phyloP scores from a whole-genome alignment of 2,113 vertebrate genomes.

The Megalops atlanticus region DNA sequence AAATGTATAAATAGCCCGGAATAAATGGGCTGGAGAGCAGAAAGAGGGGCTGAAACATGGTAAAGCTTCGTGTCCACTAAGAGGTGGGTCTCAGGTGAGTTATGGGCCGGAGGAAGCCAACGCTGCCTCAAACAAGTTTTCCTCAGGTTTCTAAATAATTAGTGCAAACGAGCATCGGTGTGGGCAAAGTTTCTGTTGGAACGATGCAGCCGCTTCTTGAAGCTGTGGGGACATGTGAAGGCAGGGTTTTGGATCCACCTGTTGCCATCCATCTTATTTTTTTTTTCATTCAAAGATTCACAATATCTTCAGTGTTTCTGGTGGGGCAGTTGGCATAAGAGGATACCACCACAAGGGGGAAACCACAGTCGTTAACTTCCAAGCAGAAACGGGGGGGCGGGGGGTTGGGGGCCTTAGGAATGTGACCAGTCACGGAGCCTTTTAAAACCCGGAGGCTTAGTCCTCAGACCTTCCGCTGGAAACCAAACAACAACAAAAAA shows the following conservation, averaged over 20 bases:
- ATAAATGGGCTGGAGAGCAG: not conserved
- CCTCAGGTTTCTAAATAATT: conserved; percentile 7
- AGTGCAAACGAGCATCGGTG: not conserved
- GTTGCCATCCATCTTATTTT: conserved; percentile 45
- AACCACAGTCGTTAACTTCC: not conserved
- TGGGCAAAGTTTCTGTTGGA: conserved; percentile 37
- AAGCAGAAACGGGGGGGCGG: not conserved
- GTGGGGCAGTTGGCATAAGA: conserved; percentile 25
- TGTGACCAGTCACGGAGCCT: not conserved
- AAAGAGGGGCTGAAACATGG: not conserved
- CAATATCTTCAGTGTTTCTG: conserved; percentile 31
- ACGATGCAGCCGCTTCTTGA: not conserved
- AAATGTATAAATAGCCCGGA: conserved; percentile 9
- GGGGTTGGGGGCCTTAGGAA: not conserved
- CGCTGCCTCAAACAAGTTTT: not conserved
- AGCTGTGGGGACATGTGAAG: conserved; percentile 35
- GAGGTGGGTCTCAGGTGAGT: conserved; percentile 2
- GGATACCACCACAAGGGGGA: not conserved
- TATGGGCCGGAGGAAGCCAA: not conserved
- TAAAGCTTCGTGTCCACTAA: not conserved
- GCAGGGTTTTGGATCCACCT: conserved; percentile 38
- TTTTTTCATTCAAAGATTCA: not conserved
- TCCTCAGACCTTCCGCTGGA: not conserved
- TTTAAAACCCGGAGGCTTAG: not conserved
- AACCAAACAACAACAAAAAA: conserved; percentile 15